Percentiles rank a stretch among this genome's conserved stretches.
phyloP scores from a whole-genome alignment of 2,113 vertebrate genomes.

The Pseudopipra pipra region DNA sequence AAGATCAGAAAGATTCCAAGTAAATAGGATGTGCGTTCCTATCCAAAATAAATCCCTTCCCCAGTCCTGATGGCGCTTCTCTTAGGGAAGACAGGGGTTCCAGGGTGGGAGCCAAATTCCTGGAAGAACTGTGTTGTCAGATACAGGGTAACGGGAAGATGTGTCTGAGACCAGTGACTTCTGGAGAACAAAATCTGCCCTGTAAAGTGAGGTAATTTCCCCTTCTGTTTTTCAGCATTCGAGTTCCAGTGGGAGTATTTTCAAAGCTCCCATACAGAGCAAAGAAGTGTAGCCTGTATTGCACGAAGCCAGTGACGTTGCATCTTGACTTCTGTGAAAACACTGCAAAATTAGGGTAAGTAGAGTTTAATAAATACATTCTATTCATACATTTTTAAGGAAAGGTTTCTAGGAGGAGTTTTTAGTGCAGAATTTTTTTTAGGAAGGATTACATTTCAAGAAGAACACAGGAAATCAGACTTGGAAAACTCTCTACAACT shows the following conservation, averaged over 20 bases:
- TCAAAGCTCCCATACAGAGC: conserved; percentile 84
- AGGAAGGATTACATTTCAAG: neutral
- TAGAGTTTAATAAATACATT: neutral
- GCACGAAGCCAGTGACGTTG: conserved; percentile 80
- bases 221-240: conserved; percentile 73
- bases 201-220: neutral
- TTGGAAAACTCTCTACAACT: neutral
- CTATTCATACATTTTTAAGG: rapidly evolving
- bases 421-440: neutral
- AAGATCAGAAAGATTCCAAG: neutral
- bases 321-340: conserved; percentile 73
- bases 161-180: neutral
- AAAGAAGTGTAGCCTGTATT: conserved; percentile 81
- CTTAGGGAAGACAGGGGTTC: neutral
- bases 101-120: neutral
- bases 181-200: neutral
- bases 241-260: conserved; percentile 73
- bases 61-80: neutral
- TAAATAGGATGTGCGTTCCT: neutral
- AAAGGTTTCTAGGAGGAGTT: neutral
- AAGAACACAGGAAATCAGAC: neutral
- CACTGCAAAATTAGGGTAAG: conserved; percentile 82
- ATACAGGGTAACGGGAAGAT: neutral
- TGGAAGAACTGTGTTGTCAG: neutral
- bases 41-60: rapidly evolving